phyloP scores from a whole-genome alignment of 2,113 vertebrate species.

The Craseonycteris thonglongyai region DNA sequence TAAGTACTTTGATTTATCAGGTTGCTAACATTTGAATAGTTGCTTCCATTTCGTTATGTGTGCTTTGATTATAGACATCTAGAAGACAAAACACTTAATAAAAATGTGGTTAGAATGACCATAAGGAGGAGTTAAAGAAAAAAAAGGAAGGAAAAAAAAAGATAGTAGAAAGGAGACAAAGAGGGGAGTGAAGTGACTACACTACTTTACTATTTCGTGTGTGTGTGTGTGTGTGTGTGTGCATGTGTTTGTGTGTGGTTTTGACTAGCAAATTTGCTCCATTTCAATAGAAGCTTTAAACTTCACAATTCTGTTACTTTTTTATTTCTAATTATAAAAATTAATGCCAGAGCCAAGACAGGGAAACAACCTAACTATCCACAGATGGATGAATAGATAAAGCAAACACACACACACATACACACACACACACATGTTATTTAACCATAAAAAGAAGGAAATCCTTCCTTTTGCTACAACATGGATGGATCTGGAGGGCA shows the following conservation, averaged over 20 bases:
- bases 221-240: not conserved
- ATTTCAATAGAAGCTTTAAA: not conserved
- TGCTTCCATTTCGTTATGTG: not conserved
- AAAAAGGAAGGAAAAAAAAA: not conserved
- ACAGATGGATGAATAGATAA: not conserved
- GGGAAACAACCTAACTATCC: not conserved
- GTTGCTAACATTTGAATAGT: not conserved
- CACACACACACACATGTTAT: not conserved
- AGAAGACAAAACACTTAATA: not conserved
- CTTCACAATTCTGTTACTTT: not conserved
- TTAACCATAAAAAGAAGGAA: not conserved
- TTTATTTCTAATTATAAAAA: conserved; percentile 6
- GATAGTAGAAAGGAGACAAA: not conserved
- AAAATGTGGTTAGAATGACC: not conserved
- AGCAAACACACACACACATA: not conserved
- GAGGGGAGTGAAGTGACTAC: not conserved
- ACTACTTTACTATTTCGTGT: not conserved
- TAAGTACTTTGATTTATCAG: not conserved
- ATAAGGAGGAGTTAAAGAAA: not conserved
- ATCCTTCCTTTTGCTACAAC: not conserved
- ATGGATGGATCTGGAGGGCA: not conserved
- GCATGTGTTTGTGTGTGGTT: not conserved
- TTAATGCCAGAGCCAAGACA: not conserved
- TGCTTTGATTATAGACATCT: not conserved
- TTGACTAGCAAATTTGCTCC: not conserved